Percentiles rank a stretch among this genome's conserved stretches.
Conservation (phyloP, 92 coral and sea anemone genomes). For the Isaurus tuberculatus region DNA sequence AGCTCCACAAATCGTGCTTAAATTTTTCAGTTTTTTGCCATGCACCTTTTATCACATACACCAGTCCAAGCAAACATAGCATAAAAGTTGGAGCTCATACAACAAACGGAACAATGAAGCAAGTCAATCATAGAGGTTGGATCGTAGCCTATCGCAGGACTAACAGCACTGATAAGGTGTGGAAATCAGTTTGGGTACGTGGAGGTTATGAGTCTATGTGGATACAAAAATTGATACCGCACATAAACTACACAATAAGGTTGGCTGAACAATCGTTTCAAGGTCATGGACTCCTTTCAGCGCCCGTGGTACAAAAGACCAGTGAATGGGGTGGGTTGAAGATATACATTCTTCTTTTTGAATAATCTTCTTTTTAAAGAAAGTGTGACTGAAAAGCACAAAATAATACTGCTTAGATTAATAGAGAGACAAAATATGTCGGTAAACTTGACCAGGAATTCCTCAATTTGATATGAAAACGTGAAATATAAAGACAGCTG, state of each 20-base stretch:
- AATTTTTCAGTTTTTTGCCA: constrained; percentile 25
- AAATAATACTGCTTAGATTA: no score
- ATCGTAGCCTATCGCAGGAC: constrained; percentile 28
- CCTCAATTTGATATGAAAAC: no score
- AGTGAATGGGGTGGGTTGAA: constrained; percentile 21
- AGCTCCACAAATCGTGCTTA: not conserved
- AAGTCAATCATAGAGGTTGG: constrained; percentile 28
- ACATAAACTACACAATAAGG: constrained; percentile 15
- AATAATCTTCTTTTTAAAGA: no score
- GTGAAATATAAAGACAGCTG: no score
- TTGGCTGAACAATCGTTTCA: constrained; percentile 24
- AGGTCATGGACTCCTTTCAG: constrained; percentile 27
- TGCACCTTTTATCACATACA: not conserved
- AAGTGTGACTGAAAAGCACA: no score
- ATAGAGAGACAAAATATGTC: no score
- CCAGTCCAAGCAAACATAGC: not conserved
- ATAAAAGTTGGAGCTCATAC: not conserved
- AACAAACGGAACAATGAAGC: constrained; percentile 1
- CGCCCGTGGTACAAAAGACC: constrained; percentile 17
- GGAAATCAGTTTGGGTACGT: not conserved
- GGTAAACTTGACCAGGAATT: no score
- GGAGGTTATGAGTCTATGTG: not conserved
- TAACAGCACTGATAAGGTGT: constrained; percentile 23
- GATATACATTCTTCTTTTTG: no score
- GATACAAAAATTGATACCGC: not conserved